Base-by-base conservation (phyloP, 2,888 invertebrate genomes). In the Oscheius sp. region DNA sequence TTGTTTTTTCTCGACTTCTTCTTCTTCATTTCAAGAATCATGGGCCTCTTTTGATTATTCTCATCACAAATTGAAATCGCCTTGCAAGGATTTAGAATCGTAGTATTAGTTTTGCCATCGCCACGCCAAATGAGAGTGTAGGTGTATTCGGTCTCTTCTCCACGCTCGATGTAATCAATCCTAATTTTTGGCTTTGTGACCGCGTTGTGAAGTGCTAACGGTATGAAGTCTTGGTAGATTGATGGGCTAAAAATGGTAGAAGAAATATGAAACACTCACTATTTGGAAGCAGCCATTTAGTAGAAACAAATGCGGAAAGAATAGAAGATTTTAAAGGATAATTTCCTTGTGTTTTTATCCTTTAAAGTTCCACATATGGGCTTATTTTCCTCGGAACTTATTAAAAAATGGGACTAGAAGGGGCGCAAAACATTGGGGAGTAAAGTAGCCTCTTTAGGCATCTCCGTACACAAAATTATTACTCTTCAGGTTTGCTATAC, bases 101-200 rank as follows among this genome's bases (percentile, higher is more conserved):
- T 12, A 15, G 4, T 12, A 17, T 6, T 27, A 29, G 52, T 3
- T 29, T 8, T 6, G 15, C 10, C 27, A 10, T 52, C n/a, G n/a
- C 52, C 27, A n/a, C 52, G 52, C 52, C 52, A 52, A 5, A 12
- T 52, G 29, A 52, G n/a, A 10, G 52, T 52, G 29, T 52, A 52
- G 52, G 27, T 52, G 52, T 29, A 52, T 52, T 52, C 52, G 29
- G 29, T 23, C 27, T 52, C 52, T 10, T 27, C 52, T 6, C 29
- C 29, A n/a, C n/a, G 42, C 42, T 42, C 42, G n/a, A 29, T 8
- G n/a, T 52, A 52, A 12, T 52, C n/a, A 29, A 52, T 12, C 6
- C 29, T 23, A 29, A 52, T 52, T 5, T 27, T 12, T 29, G 52
- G 52, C 6, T 52, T 1, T n/a, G 27, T 6, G 12, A 27, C 25